Conservation (phyloP, 2,888 invertebrate species). For the Dicranocentrus wangi region DNA sequence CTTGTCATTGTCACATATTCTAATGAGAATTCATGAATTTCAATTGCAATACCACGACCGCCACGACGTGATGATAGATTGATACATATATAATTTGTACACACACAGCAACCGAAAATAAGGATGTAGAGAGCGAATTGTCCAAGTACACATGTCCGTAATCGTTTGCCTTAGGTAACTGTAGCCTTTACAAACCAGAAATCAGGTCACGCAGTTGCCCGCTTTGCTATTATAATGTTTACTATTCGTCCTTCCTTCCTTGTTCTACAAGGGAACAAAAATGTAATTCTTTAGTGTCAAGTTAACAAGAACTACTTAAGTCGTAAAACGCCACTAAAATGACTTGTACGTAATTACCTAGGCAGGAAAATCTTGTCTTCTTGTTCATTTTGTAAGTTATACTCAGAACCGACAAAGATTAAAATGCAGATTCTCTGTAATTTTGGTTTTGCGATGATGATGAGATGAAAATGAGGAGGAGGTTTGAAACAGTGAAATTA, state of each 20-base stretch:
- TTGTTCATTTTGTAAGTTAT: too few relatives aligned
- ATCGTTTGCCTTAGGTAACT: slow-evolving; percentile 4
- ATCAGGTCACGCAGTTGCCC: slow-evolving; percentile 50
- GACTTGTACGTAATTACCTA: too few relatives aligned
- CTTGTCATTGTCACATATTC: slow-evolving; percentile 4
- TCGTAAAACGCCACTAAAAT: too few relatives aligned
- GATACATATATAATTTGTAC: slow-evolving; percentile 8
- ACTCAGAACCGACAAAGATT: too few relatives aligned
- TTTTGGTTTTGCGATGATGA: too few relatives aligned
- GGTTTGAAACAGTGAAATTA: too few relatives aligned
- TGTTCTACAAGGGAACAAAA: neutral
- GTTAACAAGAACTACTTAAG: too few relatives aligned
- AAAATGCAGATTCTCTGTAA: too few relatives aligned
- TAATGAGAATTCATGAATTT: slow-evolving; percentile 9
- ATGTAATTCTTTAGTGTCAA: neutral
- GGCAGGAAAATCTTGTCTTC: too few relatives aligned
- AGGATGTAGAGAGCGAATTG: neutral
- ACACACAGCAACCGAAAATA: neutral
- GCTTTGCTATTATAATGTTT: slow-evolving; percentile 27
- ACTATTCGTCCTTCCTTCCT: slow-evolving; percentile 48
- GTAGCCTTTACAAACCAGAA: slow-evolving; percentile 43
- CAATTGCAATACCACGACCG: too few relatives aligned
- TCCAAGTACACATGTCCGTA: neutral
- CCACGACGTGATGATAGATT: too few relatives aligned
- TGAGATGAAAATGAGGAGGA: too few relatives aligned